Evolutionary conservation across 2,113 vertebrate genomes (phyloP).

Genomic region (Dasyprocta punctata): DNA sequence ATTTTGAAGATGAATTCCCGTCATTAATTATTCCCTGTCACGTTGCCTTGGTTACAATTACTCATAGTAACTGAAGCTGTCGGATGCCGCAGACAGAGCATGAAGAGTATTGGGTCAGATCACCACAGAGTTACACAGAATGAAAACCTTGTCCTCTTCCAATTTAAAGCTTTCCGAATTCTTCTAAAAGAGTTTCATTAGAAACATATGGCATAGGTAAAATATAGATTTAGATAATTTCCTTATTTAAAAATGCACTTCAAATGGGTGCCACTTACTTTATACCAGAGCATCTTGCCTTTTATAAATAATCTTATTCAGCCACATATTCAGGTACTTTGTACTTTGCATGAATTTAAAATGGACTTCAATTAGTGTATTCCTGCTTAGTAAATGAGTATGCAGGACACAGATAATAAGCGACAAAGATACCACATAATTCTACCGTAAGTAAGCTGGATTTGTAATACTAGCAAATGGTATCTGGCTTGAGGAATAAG

Average conservation of each 20-base stretch:
- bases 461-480: not conserved
- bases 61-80: conserved; percentile 76
- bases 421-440: not conserved
- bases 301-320: conserved; percentile 28
- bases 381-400: conserved; percentile 33
- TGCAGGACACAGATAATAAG: not conserved
- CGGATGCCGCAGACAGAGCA: not conserved
- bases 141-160: conserved; percentile 27
- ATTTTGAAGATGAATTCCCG: conserved; percentile 74
- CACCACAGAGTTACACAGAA: conserved; percentile 56
- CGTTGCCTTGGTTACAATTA: conserved; percentile 82
- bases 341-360: not conserved
- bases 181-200: conserved; percentile 23
- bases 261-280: not conserved
- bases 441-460: not conserved
- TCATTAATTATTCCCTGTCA: conserved; percentile 77
- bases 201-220: conserved; percentile 15
- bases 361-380: conserved; percentile 1
- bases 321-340: not conserved
- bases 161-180: conserved; percentile 37
- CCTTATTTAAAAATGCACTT: not conserved
- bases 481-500: not conserved
- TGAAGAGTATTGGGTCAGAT: conserved; percentile 58
- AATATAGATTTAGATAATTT: conserved; percentile 15
- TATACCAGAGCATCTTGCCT: not conserved